phyloP scores from a whole-genome alignment of 2,888 invertebrate genomes.

The Agrochola lychnidis region DNA sequence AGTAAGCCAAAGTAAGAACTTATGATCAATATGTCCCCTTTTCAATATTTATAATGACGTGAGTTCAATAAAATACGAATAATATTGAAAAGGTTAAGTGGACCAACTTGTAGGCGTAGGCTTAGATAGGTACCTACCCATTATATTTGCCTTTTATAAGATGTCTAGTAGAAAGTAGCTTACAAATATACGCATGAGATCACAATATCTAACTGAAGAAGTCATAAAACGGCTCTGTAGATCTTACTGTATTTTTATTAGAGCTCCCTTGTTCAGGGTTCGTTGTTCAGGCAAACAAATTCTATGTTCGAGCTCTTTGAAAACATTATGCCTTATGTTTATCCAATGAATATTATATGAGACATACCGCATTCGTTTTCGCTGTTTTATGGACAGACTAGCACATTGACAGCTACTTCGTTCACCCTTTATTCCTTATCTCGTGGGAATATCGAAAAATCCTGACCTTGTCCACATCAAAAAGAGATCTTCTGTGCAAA shows the following conservation, averaged over 20 bases:
- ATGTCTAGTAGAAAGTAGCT: neutral
- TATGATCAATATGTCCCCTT: conserved; percentile 28
- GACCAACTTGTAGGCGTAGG: conserved; percentile 3
- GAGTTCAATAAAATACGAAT: conserved; percentile 35
- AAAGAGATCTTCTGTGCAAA: too few relatives aligned
- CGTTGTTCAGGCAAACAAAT: neutral
- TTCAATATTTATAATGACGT: conserved; percentile 42
- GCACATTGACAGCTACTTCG: neutral
- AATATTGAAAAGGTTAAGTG: conserved; percentile 24
- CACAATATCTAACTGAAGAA: conserved; percentile 2
- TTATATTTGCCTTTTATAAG: conserved; percentile 14
- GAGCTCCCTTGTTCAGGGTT: neutral
- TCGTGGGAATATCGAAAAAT: too few relatives aligned
- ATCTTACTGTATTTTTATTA: neutral
- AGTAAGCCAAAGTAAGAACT: neutral
- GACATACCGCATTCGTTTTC: neutral
- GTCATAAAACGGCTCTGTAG: neutral
- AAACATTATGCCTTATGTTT: neutral
- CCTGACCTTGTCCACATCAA: too few relatives aligned
- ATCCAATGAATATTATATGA: neutral
- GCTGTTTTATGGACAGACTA: neutral
- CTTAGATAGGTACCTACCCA: neutral
- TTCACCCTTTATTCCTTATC: neutral
- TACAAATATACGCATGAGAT: conserved; percentile 1
- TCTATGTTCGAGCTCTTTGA: neutral